Percentiles rank a stretch among this genome's conserved stretches.
Conservation (phyloP, 2,797 vertebrate genomes). For the Macropodus opercularis region DNA sequence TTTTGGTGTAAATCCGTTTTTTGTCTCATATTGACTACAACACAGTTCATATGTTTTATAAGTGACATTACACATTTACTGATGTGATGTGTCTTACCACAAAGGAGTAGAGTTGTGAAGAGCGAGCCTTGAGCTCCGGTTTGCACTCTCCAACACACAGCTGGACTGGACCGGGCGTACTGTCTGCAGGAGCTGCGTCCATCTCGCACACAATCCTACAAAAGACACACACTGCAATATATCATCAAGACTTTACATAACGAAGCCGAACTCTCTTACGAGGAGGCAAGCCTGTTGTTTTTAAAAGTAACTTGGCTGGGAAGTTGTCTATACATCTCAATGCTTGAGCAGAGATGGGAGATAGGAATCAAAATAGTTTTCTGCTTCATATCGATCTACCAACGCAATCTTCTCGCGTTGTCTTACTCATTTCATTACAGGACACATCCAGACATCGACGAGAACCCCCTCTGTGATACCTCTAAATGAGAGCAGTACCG, state of each 20-base stretch:
- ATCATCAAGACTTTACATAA: background rate
- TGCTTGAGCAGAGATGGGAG: conserved; percentile 30
- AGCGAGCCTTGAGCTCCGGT: conserved; percentile 92
- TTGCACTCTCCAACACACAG: conserved; percentile 95
- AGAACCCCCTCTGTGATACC: conserved; percentile 20
- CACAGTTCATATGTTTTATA: background rate
- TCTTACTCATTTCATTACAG: conserved; percentile 65
- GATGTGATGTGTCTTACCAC: conserved; percentile 84
- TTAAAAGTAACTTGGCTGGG: background rate
- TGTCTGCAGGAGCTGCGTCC: conserved; percentile 84
- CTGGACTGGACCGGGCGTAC: conserved; percentile 87
- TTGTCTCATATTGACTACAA: background rate
- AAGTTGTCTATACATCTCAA: conserved; percentile 21
- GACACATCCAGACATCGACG: conserved; percentile 55
- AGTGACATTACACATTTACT: background rate
- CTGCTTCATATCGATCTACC: conserved; percentile 49
- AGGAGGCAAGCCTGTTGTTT: background rate
- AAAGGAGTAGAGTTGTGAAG: conserved; percentile 90
- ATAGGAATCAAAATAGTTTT: conserved; percentile 56
- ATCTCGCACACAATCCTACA: conserved; percentile 97
- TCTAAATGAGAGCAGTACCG: conserved; percentile 33
- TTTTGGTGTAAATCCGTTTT: background rate
- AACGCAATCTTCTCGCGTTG: conserved; percentile 56
- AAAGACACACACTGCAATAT: conserved; percentile 35
- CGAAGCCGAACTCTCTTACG: background rate